Evolutionary conservation across 2,888 invertebrate species (phyloP), one percentile per base, ranked within the genome.

Genomic region (Oligia fasciuncula): DNA sequence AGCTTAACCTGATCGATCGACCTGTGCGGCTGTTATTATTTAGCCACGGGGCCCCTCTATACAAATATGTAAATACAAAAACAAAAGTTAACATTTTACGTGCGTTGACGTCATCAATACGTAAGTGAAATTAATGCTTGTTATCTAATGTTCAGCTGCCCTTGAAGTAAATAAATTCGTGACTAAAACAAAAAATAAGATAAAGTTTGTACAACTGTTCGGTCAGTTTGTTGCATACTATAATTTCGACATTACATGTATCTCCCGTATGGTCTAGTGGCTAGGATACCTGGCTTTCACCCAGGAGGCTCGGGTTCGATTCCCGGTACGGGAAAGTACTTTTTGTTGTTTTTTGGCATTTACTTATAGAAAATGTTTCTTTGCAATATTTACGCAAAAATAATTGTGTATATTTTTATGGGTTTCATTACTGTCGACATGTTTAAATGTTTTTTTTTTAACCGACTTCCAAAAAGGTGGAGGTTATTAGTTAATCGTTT

Each of bases 301-400:
- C 97, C 97, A 97, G 97, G 97, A 97, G 97, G 97, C 97, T 97
- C 97, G 97, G 97, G 97, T 97, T 97, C 97, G 97, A 97, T 97
- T 97, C 97, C 97, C 97, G 97, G 97, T 97, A 97, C 97, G 97
- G 97, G 97, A 97, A 97, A 29, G 14, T 49, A 14, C 14, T 14
- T 49, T 49, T 49, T 49, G 14, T 49, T 14, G 4, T 49, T 49
- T 49, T 49, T 14, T 49, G 29, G 29, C 29, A 29, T 29, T 49
- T 49, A 49, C 13, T 14, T 49, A 46, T 11, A 4, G 4, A 14
- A 14, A 5, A 49, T 3, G 49, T 13, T 46, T 9, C 0, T 14
- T 14, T 49, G 14, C 4, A 14, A 4, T 14, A 4, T 49, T 11
- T 49, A 4, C 49, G 49, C 4, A 14, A 49, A 49, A 49, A 14